These are phyloP conservation scores for Petromus typicus DNA, from an alignment of 2,113 vertebrate genomes.

Conservation along the genomic window DNA sequence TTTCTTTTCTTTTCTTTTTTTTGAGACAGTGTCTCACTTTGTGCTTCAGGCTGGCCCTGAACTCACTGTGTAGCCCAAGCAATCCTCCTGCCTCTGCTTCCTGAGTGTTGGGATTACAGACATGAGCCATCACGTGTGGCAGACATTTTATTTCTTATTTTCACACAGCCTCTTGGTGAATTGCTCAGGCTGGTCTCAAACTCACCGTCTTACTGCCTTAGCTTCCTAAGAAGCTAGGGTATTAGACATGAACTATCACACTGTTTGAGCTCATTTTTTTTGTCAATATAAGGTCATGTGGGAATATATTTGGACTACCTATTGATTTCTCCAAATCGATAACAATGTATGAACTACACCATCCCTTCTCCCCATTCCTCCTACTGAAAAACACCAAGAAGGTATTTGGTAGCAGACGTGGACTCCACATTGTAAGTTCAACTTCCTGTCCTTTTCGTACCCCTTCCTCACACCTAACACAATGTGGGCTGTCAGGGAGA, in stretches of 20 bases:
- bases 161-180: not conserved
- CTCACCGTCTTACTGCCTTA: not conserved
- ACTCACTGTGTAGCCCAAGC: too few species aligned
- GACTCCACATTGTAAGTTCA: not conserved
- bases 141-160: not conserved
- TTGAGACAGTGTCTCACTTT: too few species aligned
- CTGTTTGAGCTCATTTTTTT: not conserved
- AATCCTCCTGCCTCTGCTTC: too few species aligned
- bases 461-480: not conserved
- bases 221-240: not conserved
- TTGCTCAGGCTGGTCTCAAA: not conserved
- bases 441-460: too few species aligned
- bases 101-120: too few species aligned
- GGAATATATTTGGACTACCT: not conserved
- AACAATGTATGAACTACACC: not conserved
- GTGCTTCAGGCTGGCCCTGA: too few species aligned
- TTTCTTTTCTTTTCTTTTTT: too few species aligned
- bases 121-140: too few species aligned
- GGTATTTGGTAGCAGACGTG: not conserved
- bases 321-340: not conserved
- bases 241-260: not conserved
- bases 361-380: too few species aligned
- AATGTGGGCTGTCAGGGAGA: not conserved
- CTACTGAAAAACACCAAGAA: not conserved
- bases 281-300: not conserved